These are phyloP conservation scores for Passer domesticus DNA, from an alignment of 2,113 vertebrate species.

Conservation along the genomic window DNA sequence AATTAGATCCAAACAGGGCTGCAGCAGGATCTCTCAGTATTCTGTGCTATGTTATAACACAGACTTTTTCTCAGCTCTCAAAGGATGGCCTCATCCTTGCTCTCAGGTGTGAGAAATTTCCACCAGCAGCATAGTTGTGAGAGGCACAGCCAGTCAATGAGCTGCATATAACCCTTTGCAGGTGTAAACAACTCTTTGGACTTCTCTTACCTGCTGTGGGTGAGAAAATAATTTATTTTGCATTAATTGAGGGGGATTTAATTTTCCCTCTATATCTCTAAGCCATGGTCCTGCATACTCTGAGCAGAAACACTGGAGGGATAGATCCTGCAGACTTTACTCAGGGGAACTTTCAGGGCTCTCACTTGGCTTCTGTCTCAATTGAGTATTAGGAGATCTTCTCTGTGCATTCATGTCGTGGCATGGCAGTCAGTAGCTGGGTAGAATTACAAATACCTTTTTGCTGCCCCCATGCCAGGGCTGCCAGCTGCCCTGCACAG, in stretches of 20 bases:
- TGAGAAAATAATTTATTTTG: not conserved
- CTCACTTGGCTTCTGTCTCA: not conserved
- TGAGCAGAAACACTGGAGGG: not conserved
- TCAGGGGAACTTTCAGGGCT: not conserved
- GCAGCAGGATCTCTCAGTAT: not conserved
- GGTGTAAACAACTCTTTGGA: not conserved
- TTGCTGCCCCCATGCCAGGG: not conserved
- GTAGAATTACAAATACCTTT: constrained; percentile 15
- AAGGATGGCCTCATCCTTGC: not conserved
- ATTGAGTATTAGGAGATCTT: not conserved
- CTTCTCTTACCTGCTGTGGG: not conserved
- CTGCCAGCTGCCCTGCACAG: not conserved
- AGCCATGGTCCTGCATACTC: not conserved
- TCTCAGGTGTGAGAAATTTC: not conserved
- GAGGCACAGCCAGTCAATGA: not conserved
- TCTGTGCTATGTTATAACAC: not conserved
- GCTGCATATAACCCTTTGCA: not conserved
- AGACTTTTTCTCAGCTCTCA: not conserved
- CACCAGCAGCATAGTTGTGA: not conserved
- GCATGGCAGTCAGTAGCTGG: not conserved
- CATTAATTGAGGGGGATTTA: not conserved
- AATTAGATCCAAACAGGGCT: not conserved
- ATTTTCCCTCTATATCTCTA: not conserved
- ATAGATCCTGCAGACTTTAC: not conserved
- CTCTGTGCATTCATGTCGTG: not conserved